Base-by-base conservation (phyloP, 2,113 vertebrate genomes). In the Rafetus swinhoei region DNA sequence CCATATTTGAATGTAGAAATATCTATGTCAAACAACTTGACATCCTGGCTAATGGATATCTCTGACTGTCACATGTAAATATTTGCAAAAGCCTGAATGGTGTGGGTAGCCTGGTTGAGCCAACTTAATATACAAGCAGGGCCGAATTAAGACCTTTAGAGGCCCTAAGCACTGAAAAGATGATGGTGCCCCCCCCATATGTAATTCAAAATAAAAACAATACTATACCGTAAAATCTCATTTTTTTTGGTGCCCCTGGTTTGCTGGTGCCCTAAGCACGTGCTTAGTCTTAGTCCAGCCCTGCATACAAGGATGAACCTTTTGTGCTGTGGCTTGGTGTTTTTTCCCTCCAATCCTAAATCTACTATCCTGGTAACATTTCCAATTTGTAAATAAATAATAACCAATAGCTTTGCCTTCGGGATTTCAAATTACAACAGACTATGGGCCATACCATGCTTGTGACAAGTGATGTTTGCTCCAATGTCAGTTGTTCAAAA, bases 401-500 rank as follows among this genome's bases (percentile, higher is more conserved):
- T 89, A 96, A 54, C 3, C 65, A 65, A 90, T 52, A 62, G 69
- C 19, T 81, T 35, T 8, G 7, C 27, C 85, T 85, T 86, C 69
- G 53, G 62, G 56, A 69, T 81, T 93, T 83, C 81, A 94, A 92
- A 91, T 88, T 84, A 62, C 85, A 95, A 83, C 39, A 13, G 79
- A 29, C 6, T 22, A 24, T 87, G 74, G 88, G 90, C 32, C 82
- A 29, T 69, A 39, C 74, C 79, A 56, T 35, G 56, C 57, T 95
- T 88, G 56, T 16, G 11, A 96, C 32, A 93, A 93, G 91, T 16
- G 1, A 22, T 62, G 19, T 94, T 96, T 96, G 65, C 79, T 96
- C 92, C 79, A 80, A 96, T 96, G 92, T 13, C 45, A 81, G 79
- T 86, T 84, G 79, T 91, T 96, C 62, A 69, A 81, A 90, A 93